Evolutionary conservation across 2,113 vertebrate genomes (phyloP).

Genomic region (Pterocles orientalis): DNA sequence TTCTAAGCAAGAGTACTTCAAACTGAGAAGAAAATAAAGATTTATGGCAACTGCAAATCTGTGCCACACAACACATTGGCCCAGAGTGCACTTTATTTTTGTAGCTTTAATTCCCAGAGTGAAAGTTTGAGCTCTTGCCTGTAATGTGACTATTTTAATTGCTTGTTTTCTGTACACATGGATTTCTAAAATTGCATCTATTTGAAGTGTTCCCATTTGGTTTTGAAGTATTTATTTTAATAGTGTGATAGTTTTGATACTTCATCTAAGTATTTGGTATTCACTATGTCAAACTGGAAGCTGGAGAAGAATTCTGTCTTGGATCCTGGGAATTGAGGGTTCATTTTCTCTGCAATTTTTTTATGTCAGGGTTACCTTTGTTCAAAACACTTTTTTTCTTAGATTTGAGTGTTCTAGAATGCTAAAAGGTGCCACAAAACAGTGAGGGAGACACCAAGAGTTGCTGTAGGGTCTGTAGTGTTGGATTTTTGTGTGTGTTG

Average conservation of each 20-base stretch:
- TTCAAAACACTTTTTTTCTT: background rate
- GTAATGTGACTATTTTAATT: background rate
- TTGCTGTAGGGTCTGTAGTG: background rate
- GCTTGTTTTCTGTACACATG: background rate
- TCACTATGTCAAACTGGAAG: background rate
- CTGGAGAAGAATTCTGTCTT: background rate
- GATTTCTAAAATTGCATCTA: background rate
- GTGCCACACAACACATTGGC: background rate
- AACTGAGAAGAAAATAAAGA: background rate
- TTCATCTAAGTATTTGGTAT: background rate
- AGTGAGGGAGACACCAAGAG: background rate
- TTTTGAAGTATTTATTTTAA: background rate
- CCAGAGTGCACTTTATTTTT: background rate
- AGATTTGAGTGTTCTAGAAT: background rate
- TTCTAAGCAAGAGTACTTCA: background rate
- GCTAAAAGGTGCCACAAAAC: background rate
- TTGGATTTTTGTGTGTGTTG: background rate
- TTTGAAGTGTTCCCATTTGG: background rate
- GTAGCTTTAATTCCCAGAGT: background rate
- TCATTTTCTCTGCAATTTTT: background rate
- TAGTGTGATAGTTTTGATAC: background rate
- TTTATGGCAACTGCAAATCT: background rate
- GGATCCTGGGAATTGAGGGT: background rate
- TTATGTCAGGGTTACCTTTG: background rate
- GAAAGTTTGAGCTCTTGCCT: background rate